These are phyloP conservation scores for Selenia dentaria DNA, from an alignment of 2,888 invertebrate genomes.

Conservation along the genomic window DNA sequence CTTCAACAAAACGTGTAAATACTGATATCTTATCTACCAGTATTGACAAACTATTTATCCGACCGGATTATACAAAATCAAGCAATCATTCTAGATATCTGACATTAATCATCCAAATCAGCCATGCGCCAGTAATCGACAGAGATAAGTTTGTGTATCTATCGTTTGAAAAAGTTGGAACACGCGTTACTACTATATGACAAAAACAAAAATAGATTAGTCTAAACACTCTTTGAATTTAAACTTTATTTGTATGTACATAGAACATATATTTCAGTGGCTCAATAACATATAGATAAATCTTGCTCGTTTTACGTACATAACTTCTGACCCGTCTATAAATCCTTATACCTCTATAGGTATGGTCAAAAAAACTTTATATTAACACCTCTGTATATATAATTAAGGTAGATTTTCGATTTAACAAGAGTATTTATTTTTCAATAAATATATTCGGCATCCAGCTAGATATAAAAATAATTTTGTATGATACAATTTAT, in stretches of 20 bases:
- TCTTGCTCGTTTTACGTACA: constrained; percentile 1
- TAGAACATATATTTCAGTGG: constrained; percentile 19
- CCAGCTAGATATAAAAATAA: constrained; percentile 36
- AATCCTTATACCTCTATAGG: too few relatives aligned
- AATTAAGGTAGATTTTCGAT: constrained; percentile 40
- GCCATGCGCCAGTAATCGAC: constrained; percentile 3
- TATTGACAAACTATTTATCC: constrained; percentile 4
- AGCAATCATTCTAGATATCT: not conserved
- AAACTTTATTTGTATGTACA: constrained; percentile 4
- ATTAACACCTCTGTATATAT: not conserved
- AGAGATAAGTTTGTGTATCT: constrained; percentile 8
- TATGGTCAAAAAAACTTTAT: constrained; percentile 14
- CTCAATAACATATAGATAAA: constrained; percentile 1
- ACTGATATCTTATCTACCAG: too few relatives aligned
- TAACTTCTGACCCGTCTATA: constrained; percentile 7
- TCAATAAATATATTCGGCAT: constrained; percentile 33
- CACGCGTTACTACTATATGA: constrained; percentile 1
- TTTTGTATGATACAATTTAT: constrained; percentile 46
- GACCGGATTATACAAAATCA: constrained; percentile 9
- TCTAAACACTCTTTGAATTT: constrained; percentile 9
- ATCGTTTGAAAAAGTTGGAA: not conserved
- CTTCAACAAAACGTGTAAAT: too few relatives aligned
- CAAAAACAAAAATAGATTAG: too few relatives aligned
- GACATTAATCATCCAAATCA: constrained; percentile 10
- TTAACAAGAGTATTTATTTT: constrained; percentile 38